phyloP scores from a whole-genome alignment of 1,140 invertebrate genomes.

The Venustaconcha ellipsiformis region DNA sequence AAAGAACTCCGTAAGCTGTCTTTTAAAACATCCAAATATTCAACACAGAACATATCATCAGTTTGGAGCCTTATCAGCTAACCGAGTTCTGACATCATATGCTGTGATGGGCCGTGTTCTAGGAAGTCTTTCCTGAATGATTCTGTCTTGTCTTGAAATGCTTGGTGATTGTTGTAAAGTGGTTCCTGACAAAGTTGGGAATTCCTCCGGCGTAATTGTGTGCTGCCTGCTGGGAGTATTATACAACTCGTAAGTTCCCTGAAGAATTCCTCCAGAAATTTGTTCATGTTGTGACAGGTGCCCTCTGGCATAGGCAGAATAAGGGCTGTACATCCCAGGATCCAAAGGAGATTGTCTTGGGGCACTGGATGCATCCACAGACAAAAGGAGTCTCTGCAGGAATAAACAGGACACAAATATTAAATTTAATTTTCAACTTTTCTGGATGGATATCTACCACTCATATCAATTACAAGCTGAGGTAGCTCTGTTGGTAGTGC shows the following conservation, averaged over 20 bases:
- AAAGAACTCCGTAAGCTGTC: no score
- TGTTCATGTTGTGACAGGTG: constrained; percentile 22
- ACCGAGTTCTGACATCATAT: constrained; percentile 20
- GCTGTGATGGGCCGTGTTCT: constrained; percentile 24
- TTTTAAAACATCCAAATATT: no score
- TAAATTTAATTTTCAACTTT: neutral
- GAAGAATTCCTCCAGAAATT: constrained; percentile 7
- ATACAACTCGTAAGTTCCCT: constrained; percentile 29
- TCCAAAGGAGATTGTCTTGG: constrained; percentile 20
- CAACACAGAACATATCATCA: no score
- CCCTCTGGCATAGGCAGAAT: constrained; percentile 29
- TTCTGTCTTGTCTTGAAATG: neutral
- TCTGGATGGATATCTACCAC: neutral
- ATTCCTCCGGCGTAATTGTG: constrained; percentile 10
- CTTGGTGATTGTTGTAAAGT: no score
- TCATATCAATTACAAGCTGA: neutral
- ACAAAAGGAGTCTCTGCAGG: neutral
- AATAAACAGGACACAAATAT: neutral
- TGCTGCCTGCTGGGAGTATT: neutral
- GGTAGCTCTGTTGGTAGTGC: neutral
- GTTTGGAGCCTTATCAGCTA: no score
- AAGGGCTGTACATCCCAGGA: constrained; percentile 22
- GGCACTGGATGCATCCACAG: constrained; percentile 13
- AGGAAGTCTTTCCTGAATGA: constrained; percentile 10
- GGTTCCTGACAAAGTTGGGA: constrained; percentile 15